Conservation (phyloP, 1,140 invertebrate genomes). For the Musca vetustissima region DNA sequence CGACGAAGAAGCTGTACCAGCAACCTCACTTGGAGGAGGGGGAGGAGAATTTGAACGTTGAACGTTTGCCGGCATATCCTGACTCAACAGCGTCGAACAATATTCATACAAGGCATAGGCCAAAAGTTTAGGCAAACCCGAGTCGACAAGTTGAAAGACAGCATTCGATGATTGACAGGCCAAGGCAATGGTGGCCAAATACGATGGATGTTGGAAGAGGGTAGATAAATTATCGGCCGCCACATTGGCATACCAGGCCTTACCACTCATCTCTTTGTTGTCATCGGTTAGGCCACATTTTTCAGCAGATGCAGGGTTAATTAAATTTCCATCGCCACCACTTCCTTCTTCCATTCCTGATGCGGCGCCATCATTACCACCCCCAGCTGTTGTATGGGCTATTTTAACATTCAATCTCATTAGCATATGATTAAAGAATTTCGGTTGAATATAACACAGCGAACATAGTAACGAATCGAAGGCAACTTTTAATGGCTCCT, state of each 20-base stretch:
- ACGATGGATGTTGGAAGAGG: slow-evolving; percentile 63
- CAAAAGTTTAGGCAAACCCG: slow-evolving; percentile 71
- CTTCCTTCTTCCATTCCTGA: too few species aligned
- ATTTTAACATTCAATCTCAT: slow-evolving; percentile 71
- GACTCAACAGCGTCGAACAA: slow-evolving; percentile 49
- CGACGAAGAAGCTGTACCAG: background rate
- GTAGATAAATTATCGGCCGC: slow-evolving; percentile 55
- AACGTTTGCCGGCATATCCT: slow-evolving; percentile 14
- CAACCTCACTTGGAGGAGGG: background rate
- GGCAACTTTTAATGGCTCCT: slow-evolving; percentile 74
- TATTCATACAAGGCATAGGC: slow-evolving; percentile 63
- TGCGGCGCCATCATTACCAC: slow-evolving; percentile 32
- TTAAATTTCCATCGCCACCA: too few species aligned
- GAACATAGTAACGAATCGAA: slow-evolving; percentile 74
- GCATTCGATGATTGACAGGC: slow-evolving; percentile 76
- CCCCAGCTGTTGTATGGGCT: slow-evolving; percentile 49
- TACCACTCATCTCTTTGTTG: slow-evolving; percentile 63
- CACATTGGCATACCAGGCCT: slow-evolving; percentile 61
- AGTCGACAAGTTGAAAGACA: slow-evolving; percentile 74
- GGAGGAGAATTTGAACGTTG: background rate
- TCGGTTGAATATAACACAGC: slow-evolving; percentile 78
- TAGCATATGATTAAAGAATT: slow-evolving; percentile 73
- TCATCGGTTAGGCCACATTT: slow-evolving; percentile 67
- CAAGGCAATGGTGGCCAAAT: slow-evolving; percentile 73
- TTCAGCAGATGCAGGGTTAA: too few species aligned